Evolutionary conservation across 2,113 vertebrate genomes (phyloP), one percentile per base, ranked within the genome.

Genomic region (Myrmophylax atrothorax): DNA sequence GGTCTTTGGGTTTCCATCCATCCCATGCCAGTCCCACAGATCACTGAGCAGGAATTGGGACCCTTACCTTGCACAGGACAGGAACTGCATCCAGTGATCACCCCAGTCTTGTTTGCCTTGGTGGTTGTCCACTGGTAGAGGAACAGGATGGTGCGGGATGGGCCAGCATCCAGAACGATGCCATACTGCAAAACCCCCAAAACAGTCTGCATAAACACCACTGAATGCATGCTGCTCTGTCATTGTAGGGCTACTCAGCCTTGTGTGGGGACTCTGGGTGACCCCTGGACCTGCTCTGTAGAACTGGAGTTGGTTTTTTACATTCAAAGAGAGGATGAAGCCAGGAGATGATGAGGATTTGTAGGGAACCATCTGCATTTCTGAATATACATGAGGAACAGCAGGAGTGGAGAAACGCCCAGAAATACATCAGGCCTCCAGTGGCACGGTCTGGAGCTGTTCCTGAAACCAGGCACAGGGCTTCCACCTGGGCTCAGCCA

Each of bases 71-170:
- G 89, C 33, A 92, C 60, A 14, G 52, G 62, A 63, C 96, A 97
- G 64, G 94, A 87, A 2, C 91, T 95, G 5, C 60, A 91, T 52
- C 94, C 96, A n/a, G 20, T 90, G 93, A 97, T 97, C 76, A 97
- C 86, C 47, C 96, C 64, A 0, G 96, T 97, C 60, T 81, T 60
- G 52, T 72, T 84, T 55, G 73, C 86, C 31, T 75, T 72, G 86
- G 3, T 81, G 60, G 86, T 46, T 79, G 79, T 93, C 95, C 96
- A 97, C 73, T 97, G 89, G 80, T 97, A 97, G 77, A 95, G 40
- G 94, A 95, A 67, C 11, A 97, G 86, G 86, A 72, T 72, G 47
- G 80, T 91, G 76, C 0, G 91, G 60, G 95, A 92, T 49, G 94
- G 86, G 60, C 91, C 89, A 37, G 89, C 89, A 40, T 96, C 95